phyloP scores from a whole-genome alignment of 1,140 invertebrate species.

The Drosophila chauvacae region DNA sequence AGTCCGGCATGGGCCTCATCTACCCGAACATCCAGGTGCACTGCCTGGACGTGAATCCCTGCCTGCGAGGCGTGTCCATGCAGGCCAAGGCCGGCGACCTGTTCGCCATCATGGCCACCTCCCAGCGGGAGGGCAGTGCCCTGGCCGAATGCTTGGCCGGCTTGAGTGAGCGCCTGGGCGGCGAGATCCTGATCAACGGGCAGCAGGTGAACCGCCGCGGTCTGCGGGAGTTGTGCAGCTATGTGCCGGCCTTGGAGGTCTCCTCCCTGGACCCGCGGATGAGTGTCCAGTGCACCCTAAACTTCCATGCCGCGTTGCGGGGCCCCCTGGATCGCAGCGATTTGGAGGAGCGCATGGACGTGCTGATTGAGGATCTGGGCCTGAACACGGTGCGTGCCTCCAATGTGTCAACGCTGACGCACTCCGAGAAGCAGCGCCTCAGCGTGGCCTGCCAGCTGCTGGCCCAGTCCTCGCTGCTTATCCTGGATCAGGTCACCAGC shows the following conservation, averaged over 20 bases:
- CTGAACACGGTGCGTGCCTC: slow-evolving; percentile 93
- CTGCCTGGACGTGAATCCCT: slow-evolving; percentile 85
- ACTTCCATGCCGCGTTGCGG: slow-evolving; percentile 91
- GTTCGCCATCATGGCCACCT: slow-evolving; percentile 94
- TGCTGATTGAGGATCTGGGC: slow-evolving; percentile 95
- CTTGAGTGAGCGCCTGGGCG: slow-evolving; percentile 88
- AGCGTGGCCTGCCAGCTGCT: slow-evolving; percentile 95
- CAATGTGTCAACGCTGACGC: slow-evolving; percentile 91
- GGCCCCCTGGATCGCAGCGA: slow-evolving; percentile 87
- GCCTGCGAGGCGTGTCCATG: slow-evolving; percentile 90
- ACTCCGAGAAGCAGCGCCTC: slow-evolving; percentile 93
- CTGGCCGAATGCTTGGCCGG: slow-evolving; percentile 93
- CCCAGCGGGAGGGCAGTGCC: slow-evolving; percentile 91
- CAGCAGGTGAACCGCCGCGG: slow-evolving; percentile 89
- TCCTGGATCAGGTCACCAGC: slow-evolving; percentile 94
- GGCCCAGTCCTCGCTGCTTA: slow-evolving; percentile 92
- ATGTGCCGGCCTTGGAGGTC: slow-evolving; percentile 78
- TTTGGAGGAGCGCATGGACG: slow-evolving; percentile 90
- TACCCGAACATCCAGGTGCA: slow-evolving; percentile 89
- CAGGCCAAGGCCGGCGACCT: slow-evolving; percentile 96
- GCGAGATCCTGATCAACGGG: slow-evolving; percentile 94
- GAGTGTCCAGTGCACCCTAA: slow-evolving; percentile 92
- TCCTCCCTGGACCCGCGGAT: slow-evolving; percentile 88
- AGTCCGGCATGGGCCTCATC: slow-evolving; percentile 83
- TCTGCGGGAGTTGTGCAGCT: slow-evolving; percentile 87